A percentile compares a stretch with the other conserved stretches of the same genome.
phyloP scores from a whole-genome alignment of 2,888 invertebrate species.

The Melanophora roralis region DNA sequence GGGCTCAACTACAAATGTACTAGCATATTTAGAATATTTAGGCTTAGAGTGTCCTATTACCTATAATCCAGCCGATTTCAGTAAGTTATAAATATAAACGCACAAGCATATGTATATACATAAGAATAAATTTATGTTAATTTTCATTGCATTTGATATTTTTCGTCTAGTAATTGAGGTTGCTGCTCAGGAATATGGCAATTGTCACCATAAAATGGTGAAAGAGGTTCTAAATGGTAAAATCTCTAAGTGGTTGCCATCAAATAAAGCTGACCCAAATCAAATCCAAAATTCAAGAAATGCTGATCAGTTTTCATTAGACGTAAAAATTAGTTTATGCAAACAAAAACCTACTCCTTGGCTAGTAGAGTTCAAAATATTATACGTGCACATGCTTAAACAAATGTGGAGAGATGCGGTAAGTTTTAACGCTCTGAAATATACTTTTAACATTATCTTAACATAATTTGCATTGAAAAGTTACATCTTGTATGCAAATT shows the following conservation, averaged over 20 bases:
- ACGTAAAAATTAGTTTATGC: slow-evolving; percentile 35
- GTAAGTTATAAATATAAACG: slow-evolving; percentile 82
- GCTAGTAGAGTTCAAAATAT: slow-evolving; percentile 82
- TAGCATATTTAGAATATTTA: slow-evolving; percentile 87
- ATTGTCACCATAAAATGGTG: slow-evolving; percentile 83
- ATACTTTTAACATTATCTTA: no score
- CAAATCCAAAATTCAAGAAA: not conserved
- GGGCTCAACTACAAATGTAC: slow-evolving; percentile 86
- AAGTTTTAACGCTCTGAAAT: no score
- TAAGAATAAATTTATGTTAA: no score
- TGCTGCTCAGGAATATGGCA: slow-evolving; percentile 88
- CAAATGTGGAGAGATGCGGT: slow-evolving; percentile 84
- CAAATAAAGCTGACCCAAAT: slow-evolving; percentile 7
- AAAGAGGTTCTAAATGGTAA: slow-evolving; percentile 83
- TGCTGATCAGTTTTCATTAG: slow-evolving; percentile 25
- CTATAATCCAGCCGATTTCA: slow-evolving; percentile 97
- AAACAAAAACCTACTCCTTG: slow-evolving; percentile 78
- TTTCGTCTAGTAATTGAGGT: slow-evolving; percentile 86
- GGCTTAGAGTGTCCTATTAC: slow-evolving; percentile 92
- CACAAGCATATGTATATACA: no score
- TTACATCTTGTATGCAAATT: no score
- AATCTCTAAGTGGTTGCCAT: slow-evolving; percentile 78
- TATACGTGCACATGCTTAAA: slow-evolving; percentile 83
- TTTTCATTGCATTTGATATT: not conserved
- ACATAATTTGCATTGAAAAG: no score